Evolutionary conservation across 2,888 invertebrate species (phyloP).

Genomic region (Catocala sponsa): DNA sequence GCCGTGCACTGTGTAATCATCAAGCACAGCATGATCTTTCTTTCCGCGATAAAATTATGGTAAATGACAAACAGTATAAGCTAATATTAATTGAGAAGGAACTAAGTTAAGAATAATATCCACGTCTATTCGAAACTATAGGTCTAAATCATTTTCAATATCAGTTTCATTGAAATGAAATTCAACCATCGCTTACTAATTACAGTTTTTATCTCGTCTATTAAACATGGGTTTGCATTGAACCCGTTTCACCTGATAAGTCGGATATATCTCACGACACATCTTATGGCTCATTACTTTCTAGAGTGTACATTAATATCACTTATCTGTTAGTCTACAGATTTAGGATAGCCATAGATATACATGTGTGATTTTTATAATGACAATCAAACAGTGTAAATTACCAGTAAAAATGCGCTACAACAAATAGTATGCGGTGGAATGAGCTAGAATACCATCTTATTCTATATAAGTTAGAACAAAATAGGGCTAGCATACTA

Average conservation of each 20-base stretch:
- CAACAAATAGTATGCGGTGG: too few relatives aligned
- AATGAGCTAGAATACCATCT: too few relatives aligned
- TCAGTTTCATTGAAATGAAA: slow-evolving; percentile 11
- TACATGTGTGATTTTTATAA: too few relatives aligned
- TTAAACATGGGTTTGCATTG: not conserved
- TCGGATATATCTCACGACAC: slow-evolving; percentile 20
- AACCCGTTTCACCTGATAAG: slow-evolving; percentile 5
- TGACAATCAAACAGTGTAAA: too few relatives aligned
- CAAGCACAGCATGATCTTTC: slow-evolving; percentile 64
- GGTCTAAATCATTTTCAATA: slow-evolving; percentile 11
- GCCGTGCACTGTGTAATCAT: slow-evolving; percentile 60
- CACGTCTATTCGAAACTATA: slow-evolving; percentile 25
- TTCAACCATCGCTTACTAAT: slow-evolving; percentile 7
- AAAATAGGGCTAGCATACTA: too few relatives aligned
- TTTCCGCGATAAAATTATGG: slow-evolving; percentile 66
- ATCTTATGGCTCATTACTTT: slow-evolving; percentile 28
- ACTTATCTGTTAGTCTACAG: slow-evolving; percentile 8
- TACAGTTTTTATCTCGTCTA: slow-evolving; percentile 2
- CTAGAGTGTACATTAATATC: slow-evolving; percentile 17
- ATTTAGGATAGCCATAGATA: too few relatives aligned
- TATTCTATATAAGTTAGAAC: too few relatives aligned
- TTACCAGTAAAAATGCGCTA: too few relatives aligned
- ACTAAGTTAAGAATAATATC: slow-evolving; percentile 1
- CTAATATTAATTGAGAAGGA: not conserved
- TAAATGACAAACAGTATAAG: slow-evolving; percentile 62